Conservation (phyloP, 2,113 vertebrate genomes). For the Sebastes fasciatus region DNA sequence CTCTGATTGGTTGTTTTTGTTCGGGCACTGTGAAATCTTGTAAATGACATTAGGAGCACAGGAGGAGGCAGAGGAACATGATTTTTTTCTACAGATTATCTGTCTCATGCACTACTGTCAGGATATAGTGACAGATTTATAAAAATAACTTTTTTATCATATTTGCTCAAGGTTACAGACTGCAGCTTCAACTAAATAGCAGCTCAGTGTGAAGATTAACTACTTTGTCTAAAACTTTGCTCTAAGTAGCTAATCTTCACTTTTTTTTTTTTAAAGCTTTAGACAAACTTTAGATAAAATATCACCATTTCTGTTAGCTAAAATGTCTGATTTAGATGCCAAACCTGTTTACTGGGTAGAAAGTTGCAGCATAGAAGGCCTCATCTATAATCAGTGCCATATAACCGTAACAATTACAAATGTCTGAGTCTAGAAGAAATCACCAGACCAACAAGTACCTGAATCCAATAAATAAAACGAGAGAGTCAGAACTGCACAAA, state of each 20-base stretch:
- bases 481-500: slow-evolving; percentile 28
- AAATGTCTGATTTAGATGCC: not conserved
- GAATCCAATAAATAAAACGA: slow-evolving; percentile 5
- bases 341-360: slow-evolving; percentile 7
- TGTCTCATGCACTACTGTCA: too few species aligned
- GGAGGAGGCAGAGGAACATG: too few species aligned
- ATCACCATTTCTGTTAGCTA: not conserved
- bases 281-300: not conserved
- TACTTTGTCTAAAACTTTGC: not conserved
- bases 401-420: slow-evolving; percentile 10
- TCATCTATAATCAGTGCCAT: not conserved
- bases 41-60: too few species aligned
- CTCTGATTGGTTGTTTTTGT: too few species aligned
- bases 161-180: too few species aligned
- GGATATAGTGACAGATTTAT: too few species aligned
- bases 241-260: not conserved
- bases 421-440: slow-evolving; percentile 1
- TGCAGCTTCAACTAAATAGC: slow-evolving; percentile 4
- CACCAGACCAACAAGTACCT: not conserved
- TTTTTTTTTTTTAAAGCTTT: not conserved
- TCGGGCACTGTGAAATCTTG: too few species aligned
- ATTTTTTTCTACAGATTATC: too few species aligned
- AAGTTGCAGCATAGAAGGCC: slow-evolving; percentile 1
- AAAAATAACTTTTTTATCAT: too few species aligned
- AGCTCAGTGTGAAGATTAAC: not conserved